Base-by-base conservation (phyloP, 2,888 invertebrate genomes). In the Ophioninae sp. region DNA sequence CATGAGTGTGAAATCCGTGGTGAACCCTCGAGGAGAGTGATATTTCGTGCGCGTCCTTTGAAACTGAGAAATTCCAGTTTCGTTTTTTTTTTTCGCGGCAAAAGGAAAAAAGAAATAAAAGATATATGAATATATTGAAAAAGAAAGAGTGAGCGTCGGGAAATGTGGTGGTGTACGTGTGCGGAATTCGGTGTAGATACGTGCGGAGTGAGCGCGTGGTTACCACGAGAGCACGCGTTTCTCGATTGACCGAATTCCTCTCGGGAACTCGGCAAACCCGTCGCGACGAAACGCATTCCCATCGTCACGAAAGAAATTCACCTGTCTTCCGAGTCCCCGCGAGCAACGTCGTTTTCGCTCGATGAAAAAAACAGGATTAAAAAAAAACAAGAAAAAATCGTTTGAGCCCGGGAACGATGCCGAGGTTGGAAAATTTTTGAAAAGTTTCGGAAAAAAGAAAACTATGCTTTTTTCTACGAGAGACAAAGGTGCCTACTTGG, bases 191-290 rank as follows among this genome's bases (percentile, higher is more conserved):
- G 62, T 65, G 57, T 62, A 56, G 44, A 44, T 30, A 59, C 64
- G 77, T n/a, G 67, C 67, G 23, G 23, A 72, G 72, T 76, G 61
- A 8, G 67, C n/a, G 72, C 73, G 73, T 68, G 65, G 59, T 72
- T 73, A 65, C 23, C 72, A 30, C 72, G 65, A 73, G 68, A 67
- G 70, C 79, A 68, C 39, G 83, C 72, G 79, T 79, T 80, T 81
- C 77, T 73, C 83, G 81, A 74, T 81, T 77, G 83, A 81, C 81
- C 83, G 74, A 83, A 83, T 83, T 83, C 83, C n/a, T n/a, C 81
- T 23, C 37, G 7, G 21, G 56, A 68, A 76, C 8, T 59, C 44
- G 67, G 50, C 17, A 21, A 21, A 41, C 2, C 8, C 5, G 68
- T 61, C 62, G 41, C 41, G 81, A 69, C 73, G 73, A 64, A 76